phyloP scores from a whole-genome alignment of 37 sponge, comb jelly and placozoan genomes.

The Beroe forskalii region DNA sequence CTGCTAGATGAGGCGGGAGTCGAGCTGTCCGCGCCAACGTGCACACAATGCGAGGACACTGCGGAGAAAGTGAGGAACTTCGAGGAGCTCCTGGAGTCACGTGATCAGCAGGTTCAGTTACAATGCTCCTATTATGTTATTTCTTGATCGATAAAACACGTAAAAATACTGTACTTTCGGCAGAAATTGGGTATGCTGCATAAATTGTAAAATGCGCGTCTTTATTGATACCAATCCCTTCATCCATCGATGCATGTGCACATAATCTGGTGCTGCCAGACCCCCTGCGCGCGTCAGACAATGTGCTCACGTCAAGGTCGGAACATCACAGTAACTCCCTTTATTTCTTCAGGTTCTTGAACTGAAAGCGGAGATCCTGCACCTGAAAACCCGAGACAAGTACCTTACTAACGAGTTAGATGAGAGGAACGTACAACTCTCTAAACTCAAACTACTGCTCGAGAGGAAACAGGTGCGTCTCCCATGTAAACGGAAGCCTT shows the following conservation, averaged over 20 bases:
- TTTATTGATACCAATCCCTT: no score
- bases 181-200: no score
- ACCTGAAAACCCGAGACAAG: slow-evolving; percentile 33
- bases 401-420: slow-evolving; percentile 1
- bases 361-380: slow-evolving; percentile 20
- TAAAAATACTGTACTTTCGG: no score
- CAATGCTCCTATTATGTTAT: no score
- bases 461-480: slow-evolving; percentile 22
- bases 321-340: no score
- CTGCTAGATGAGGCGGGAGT: slow-evolving; percentile 24
- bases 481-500: no score
- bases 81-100: background rate
- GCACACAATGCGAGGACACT: background rate
- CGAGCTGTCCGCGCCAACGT: background rate
- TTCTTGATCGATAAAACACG: background rate
- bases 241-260: no score
- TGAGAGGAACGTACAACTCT: slow-evolving; percentile 3
- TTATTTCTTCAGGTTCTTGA: background rate
- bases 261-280: no score
- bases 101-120: slow-evolving; percentile 21
- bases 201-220: no score
- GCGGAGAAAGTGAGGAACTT: background rate
- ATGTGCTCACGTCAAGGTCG: no score
- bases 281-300: no score
- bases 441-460: background rate